Evolutionary conservation across 2,113 vertebrate species (phyloP).

Genomic region (Neolamprologus hecqui): DNA sequence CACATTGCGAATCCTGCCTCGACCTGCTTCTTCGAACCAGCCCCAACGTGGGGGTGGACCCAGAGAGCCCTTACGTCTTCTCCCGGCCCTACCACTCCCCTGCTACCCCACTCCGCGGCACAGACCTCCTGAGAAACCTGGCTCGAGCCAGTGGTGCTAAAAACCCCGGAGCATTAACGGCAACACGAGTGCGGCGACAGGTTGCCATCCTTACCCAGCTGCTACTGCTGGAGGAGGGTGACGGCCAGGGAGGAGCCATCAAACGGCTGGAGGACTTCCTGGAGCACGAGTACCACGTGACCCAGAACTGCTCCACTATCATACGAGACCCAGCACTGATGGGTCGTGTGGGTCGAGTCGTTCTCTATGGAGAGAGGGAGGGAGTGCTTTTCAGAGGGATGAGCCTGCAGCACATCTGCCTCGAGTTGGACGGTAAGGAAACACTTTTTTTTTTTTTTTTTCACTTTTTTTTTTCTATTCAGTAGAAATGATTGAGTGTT

Average conservation of each 20-base stretch:
- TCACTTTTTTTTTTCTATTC: not conserved
- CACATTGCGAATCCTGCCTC: conserved; percentile 69
- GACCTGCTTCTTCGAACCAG: conserved; percentile 73
- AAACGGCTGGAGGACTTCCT: conserved; percentile 72
- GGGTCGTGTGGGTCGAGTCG: conserved; percentile 71
- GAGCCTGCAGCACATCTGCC: conserved; percentile 76
- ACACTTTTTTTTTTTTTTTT: not conserved
- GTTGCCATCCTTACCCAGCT: conserved; percentile 75
- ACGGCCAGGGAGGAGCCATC: conserved; percentile 27
- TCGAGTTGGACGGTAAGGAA: conserved; percentile 73
- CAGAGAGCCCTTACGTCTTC: conserved; percentile 73
- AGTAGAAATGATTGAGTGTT: not conserved
- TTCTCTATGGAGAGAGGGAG: conserved; percentile 73
- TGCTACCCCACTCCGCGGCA: conserved; percentile 71
- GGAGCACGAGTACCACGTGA: conserved; percentile 72
- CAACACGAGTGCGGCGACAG: conserved; percentile 65
- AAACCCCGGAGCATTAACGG: conserved; percentile 62
- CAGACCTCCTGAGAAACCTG: conserved; percentile 71
- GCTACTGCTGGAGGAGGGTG: conserved; percentile 69
- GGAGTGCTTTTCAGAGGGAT: conserved; percentile 74
- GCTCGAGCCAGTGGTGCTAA: conserved; percentile 70
- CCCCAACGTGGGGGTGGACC: conserved; percentile 71
- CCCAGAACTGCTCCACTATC: conserved; percentile 69
- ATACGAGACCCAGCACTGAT: conserved; percentile 67
- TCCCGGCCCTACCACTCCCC: conserved; percentile 74